A percentile compares a stretch with the other conserved stretches of the same genome.
Evolutionary conservation across 2,113 vertebrate species (phyloP).

Genomic region (Orycteropus afer): DNA sequence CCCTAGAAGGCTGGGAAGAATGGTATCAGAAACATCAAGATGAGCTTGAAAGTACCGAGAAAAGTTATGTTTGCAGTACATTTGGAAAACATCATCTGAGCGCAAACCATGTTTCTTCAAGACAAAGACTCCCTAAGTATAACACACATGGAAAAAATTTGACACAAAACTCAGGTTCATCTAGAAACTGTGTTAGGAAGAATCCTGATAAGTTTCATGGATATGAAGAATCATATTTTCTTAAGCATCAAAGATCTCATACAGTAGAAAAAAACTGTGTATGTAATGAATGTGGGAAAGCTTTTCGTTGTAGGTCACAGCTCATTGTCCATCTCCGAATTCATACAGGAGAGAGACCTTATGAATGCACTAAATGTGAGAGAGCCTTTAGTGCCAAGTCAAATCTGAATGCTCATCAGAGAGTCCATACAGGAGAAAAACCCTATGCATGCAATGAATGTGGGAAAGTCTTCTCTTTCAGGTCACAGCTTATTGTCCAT

Average conservation of each 20-base stretch:
- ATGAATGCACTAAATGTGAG: constrained; percentile 68
- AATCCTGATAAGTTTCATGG: constrained; percentile 49
- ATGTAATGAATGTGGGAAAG: constrained; percentile 75
- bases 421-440: constrained; percentile 74
- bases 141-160: not conserved
- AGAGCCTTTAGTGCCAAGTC: constrained; percentile 77
- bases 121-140: constrained; percentile 46
- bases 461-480: constrained; percentile 75
- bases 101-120: constrained; percentile 41
- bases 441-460: constrained; percentile 66
- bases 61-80: not conserved
- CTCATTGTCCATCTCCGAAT: constrained; percentile 74
- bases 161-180: constrained; percentile 28
- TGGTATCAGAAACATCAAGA: constrained; percentile 64
- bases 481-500: constrained; percentile 78
- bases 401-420: constrained; percentile 75
- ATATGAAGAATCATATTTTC: constrained; percentile 58
- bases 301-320: constrained; percentile 75
- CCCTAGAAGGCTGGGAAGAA: constrained; percentile 57
- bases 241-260: constrained; percentile 49
- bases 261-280: constrained; percentile 68
- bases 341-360: constrained; percentile 73
- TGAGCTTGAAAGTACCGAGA: constrained; percentile 25
- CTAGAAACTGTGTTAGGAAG: constrained; percentile 44
- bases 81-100: constrained; percentile 50